Evolutionary conservation across 2,888 invertebrate species (phyloP).

Genomic region (Tanypteryx hageni): DNA sequence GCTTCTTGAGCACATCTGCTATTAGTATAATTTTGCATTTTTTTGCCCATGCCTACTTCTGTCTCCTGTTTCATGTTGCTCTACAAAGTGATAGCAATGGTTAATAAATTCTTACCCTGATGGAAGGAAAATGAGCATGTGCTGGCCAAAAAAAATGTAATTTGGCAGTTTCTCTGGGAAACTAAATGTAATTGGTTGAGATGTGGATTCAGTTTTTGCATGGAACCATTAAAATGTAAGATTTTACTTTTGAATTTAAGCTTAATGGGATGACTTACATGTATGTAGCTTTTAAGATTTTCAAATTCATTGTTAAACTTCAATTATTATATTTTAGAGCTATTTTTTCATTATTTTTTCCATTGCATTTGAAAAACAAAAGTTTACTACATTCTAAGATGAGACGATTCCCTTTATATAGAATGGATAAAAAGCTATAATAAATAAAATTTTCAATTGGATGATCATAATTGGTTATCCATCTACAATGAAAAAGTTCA

Average conservation of each 20-base stretch:
- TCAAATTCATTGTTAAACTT: constrained; percentile 45
- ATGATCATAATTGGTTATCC: constrained; percentile 21
- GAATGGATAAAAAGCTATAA: constrained; percentile 42
- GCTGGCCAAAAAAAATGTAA: constrained; percentile 53
- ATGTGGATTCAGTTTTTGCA: constrained; percentile 27
- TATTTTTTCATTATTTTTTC: constrained; percentile 36
- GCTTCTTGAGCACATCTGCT: constrained; percentile 44
- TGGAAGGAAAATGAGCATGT: constrained; percentile 60
- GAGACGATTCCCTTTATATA: constrained; percentile 34
- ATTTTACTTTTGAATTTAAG: constrained; percentile 45
- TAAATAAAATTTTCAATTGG: constrained; percentile 33
- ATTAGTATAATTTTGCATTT: constrained; percentile 59
- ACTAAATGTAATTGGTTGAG: constrained; percentile 48
- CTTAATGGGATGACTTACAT: constrained; percentile 54
- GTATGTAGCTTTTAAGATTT: constrained; percentile 52
- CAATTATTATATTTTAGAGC: constrained; percentile 61
- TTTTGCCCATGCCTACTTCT: constrained; percentile 41
- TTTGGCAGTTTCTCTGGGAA: constrained; percentile 59
- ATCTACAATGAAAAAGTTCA: constrained; percentile 16
- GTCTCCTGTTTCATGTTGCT: constrained; percentile 55
- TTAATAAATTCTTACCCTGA: constrained; percentile 44
- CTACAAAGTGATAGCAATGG: constrained; percentile 51
- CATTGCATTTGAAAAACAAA: constrained; percentile 53
- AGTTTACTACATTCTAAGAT: constrained; percentile 9
- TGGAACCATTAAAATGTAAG: constrained; percentile 51